A percentile compares a stretch with the other conserved stretches of the same genome.
These are phyloP conservation scores for Ginglymostoma cirratum DNA, from an alignment of 2,113 vertebrate species.

Conservation along the genomic window DNA sequence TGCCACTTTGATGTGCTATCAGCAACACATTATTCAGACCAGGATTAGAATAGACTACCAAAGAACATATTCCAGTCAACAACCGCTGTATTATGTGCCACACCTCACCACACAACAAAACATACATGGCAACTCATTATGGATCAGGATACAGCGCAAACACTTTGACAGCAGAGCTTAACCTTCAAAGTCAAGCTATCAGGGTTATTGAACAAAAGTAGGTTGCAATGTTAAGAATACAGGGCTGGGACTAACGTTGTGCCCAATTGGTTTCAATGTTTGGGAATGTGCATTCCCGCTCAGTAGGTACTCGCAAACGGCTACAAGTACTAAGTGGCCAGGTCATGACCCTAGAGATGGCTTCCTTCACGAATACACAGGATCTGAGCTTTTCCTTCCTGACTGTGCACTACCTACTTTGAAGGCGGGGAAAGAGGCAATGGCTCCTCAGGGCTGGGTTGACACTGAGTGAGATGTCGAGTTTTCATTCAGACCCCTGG, in stretches of 20 bases:
- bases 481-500: too few relatives aligned
- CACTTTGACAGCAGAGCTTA: neutral
- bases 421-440: too few relatives aligned
- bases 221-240: neutral
- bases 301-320: neutral
- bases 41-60: neutral
- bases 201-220: neutral
- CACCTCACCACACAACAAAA: neutral
- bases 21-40: neutral
- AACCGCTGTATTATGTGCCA: neutral
- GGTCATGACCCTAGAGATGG: neutral
- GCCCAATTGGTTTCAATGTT: neutral
- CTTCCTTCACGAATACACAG: neutral
- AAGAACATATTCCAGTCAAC: neutral
- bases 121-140: neutral
- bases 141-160: neutral
- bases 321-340: neutral
- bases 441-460: too few relatives aligned
- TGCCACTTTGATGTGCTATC: neutral
- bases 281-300: neutral
- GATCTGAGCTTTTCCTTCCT: neutral
- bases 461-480: too few relatives aligned
- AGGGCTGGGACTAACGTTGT: neutral
- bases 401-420: neutral
- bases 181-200: neutral